Conservation (phyloP, 2,113 vertebrate species). For the Orcinus orca region DNA sequence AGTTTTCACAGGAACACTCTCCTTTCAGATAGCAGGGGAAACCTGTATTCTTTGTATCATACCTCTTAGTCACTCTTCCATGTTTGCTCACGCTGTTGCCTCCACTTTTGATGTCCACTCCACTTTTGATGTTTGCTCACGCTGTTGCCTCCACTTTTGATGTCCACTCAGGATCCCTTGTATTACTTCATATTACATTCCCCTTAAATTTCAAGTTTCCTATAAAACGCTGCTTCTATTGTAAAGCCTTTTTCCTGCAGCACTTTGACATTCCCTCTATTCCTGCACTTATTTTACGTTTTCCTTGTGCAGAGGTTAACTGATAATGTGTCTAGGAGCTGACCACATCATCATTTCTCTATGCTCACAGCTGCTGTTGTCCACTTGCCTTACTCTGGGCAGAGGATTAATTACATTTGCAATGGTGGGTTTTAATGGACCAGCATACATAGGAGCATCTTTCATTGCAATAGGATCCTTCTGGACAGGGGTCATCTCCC, state of each 20-base stretch:
- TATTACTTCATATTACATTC: neutral
- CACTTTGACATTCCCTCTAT: neutral
- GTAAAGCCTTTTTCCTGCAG: neutral
- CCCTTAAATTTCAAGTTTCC: neutral
- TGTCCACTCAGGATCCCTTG: neutral
- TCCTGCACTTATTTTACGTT: neutral
- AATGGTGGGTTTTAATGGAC: neutral
- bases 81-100: neutral
- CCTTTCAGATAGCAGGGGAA: neutral
- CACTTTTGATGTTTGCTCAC: neutral
- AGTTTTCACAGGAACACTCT: neutral
- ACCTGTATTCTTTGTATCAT: neutral
- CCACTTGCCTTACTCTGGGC: neutral
- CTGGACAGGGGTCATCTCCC: neutral
- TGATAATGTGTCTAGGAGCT: neutral
- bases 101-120: neutral
- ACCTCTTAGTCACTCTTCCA: neutral
- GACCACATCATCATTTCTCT: neutral
- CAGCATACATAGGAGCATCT: neutral
- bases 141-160: neutral
- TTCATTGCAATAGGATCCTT: neutral
- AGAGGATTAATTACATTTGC: slow-evolving; percentile 1
- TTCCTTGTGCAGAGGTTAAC: neutral
- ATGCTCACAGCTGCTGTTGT: neutral
- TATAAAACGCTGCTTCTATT: neutral